These are phyloP conservation scores for Fistularia tabacaria DNA, from an alignment of 2,797 vertebrate species.

Conservation along the genomic window DNA sequence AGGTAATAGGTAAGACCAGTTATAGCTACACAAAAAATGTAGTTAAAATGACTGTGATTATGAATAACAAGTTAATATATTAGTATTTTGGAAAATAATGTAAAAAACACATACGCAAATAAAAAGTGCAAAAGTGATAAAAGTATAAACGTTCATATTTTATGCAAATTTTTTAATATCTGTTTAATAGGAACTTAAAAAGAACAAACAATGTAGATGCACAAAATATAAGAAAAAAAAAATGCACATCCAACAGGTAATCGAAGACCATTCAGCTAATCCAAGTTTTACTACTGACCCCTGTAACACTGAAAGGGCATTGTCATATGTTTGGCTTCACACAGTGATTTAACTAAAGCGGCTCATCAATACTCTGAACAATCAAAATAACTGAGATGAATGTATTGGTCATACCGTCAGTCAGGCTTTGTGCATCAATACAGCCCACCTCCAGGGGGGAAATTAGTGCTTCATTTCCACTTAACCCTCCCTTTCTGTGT, in stretches of 20 bases:
- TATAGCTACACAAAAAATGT: too few relatives aligned
- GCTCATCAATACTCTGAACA: slow-evolving; percentile 43
- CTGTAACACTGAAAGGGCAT: too few relatives aligned
- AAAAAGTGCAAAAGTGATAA: too few relatives aligned
- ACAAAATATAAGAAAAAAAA: too few relatives aligned
- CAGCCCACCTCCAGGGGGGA: slow-evolving; percentile 13
- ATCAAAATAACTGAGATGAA: slow-evolving; percentile 39
- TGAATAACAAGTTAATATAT: too few relatives aligned
- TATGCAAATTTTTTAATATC: too few relatives aligned
- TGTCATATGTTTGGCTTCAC: slow-evolving; percentile 37
- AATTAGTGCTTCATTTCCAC: slow-evolving; percentile 38
- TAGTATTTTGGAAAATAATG: too few relatives aligned
- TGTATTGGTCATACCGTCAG: slow-evolving; percentile 38
- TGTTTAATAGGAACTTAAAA: background rate
- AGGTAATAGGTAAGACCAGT: too few relatives aligned
- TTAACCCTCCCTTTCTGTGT: slow-evolving; percentile 31
- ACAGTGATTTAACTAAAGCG: slow-evolving; percentile 26
- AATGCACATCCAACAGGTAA: too few relatives aligned
- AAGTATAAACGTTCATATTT: too few relatives aligned
- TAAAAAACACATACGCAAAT: too few relatives aligned
- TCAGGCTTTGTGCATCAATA: slow-evolving; percentile 26
- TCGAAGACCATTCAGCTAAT: slow-evolving; percentile 12
- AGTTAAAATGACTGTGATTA: too few relatives aligned
- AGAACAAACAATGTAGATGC: background rate
- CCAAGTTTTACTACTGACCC: background rate